Base-by-base conservation (phyloP, 2,113 vertebrate genomes). In the Strigops habroptila region DNA sequence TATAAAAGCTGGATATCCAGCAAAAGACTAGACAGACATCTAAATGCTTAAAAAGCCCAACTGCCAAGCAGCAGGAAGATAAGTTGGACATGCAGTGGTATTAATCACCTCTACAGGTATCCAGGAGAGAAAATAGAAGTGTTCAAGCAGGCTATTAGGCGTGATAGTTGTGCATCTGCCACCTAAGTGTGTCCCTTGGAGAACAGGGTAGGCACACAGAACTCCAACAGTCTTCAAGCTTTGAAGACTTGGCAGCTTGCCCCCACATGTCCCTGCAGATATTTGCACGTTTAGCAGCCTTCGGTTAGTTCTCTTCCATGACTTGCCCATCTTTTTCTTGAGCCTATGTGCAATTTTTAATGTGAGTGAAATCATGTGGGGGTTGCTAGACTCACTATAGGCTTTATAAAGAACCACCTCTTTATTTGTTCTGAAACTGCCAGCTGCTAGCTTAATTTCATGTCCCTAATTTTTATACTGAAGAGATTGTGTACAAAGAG, bases 231-330 rank as follows among this genome's bases (percentile, higher is more conserved):
- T 4, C 44, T 69, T 12, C 44, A 51, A 27, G 33, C 23, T 81
- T 75, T 30, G 49, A 57, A 31, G 65, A 30, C 15, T 18, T 74
- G 52, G 55, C 80, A 80, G 53, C 41, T 68, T 69, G 43, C 25
- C n/a, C 49, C 19, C 31, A 3, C 1, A 0, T 0, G 7, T 13
- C 14, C 25, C n/a, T 22, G 51, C 13, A 75, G 51, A 6, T 21
- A 46, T 35, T 39, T 79, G 24, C 2, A 10, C 22, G 46, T 23
- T 79, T 8, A 41, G 21, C 35, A 37, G 0, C 13, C 57, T 77
- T 44, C 65, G 62, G 33, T 33, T 44, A 33, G 16, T 33, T 51
- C 12, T 44, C 21, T 33, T 41, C 35, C 35, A 16, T 10, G 18
- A 35, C 65, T 3, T 18, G 7, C 6, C 53, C 46, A 2, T 25